Conservation (phyloP, 2,797 vertebrate species). For the Champsocephalus gunnari region DNA sequence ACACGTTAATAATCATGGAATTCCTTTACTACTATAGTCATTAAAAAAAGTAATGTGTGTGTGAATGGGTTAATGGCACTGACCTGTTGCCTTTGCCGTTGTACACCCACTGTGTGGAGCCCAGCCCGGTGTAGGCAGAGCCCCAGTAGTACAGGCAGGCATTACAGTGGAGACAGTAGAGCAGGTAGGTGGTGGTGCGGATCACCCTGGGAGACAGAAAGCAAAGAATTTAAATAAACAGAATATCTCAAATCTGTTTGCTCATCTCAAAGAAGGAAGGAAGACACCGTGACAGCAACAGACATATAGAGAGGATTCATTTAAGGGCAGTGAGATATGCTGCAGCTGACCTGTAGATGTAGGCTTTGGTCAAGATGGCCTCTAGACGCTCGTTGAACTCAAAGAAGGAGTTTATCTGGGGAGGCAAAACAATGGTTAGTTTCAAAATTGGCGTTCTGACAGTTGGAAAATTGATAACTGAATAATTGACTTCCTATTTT, state of each 20-base stretch:
- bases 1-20: too few relatives aligned
- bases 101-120: slow-evolving; percentile 93
- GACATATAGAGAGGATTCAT: background rate
- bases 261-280: background rate
- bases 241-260: background rate
- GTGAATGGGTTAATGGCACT: slow-evolving; percentile 25
- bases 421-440: slow-evolving; percentile 5
- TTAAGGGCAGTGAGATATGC: background rate
- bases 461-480: background rate
- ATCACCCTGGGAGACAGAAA: slow-evolving; percentile 87
- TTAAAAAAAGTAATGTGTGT: background rate
- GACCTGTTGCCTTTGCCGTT: slow-evolving; percentile 94
- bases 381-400: slow-evolving; percentile 97
- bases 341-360: slow-evolving; percentile 93
- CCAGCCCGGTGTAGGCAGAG: slow-evolving; percentile 89
- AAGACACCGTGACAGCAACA: background rate
- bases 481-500: background rate
- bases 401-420: slow-evolving; percentile 94
- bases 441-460: background rate
- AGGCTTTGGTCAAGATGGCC: slow-evolving; percentile 96
- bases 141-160: slow-evolving; percentile 97
- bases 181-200: slow-evolving; percentile 94
- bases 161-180: slow-evolving; percentile 95
- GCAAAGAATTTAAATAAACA: background rate
- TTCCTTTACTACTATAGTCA: too few relatives aligned